Evolutionary conservation across 2,888 invertebrate species (phyloP), one percentile per base, ranked within the genome.

Genomic region (Amorpha juglandis): DNA sequence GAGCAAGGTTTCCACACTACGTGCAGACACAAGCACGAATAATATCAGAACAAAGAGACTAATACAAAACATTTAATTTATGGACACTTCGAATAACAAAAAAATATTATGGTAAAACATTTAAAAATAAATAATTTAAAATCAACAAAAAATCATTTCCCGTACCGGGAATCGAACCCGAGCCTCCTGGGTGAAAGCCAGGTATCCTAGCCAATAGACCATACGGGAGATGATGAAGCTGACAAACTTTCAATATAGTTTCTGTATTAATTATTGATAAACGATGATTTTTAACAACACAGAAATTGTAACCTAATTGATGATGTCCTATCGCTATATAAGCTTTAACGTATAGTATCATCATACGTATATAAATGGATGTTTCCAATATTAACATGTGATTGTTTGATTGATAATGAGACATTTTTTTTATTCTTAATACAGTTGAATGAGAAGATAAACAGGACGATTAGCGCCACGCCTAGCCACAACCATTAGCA

Each of bases 111-210:
- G 27, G 27, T 4, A 27, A 27, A 27, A 27, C 27, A 27, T 27
- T 27, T n/a, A 16, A 16, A 12, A 19, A 48, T 33, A 45, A n/a
- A 52, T 12, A 48, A 62, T 42, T 19, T 33, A 67, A 48, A 42
- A 69, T 35, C 42, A 19, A 19, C 0, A 66, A 67, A 63, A 12
- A 62, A 12, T 50, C 12, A 64, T 68, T 94, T 95, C 94, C 95
- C 94, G 94, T 95, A 95, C 95, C 95, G 95, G 95, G 95, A 95
- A 95, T 95, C 95, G 95, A 95, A 95, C 95, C 95, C 95, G 95
- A 95, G 95, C 95, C 95, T 95, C 95, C 95, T 95, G 95, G 95
- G 94, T 95, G 95, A 95, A 94, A 95, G 95, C 95, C 95, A 95
- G 95, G 95, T 95, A 95, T 95, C 95, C 95, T 95, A 95, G 95